These are phyloP conservation scores for Agrotis puta DNA, from an alignment of 2,888 invertebrate species.

Conservation along the genomic window DNA sequence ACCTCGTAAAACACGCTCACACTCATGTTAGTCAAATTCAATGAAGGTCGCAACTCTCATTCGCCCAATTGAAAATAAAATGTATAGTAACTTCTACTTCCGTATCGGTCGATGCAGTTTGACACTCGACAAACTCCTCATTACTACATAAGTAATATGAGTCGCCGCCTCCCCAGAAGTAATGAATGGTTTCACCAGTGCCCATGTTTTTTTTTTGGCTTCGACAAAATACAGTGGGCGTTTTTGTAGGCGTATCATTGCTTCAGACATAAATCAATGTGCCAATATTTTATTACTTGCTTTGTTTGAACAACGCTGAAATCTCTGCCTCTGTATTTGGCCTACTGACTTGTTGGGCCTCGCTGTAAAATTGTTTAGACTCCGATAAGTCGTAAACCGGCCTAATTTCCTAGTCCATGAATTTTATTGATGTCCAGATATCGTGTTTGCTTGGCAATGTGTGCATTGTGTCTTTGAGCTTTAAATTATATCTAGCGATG, in stretches of 20 bases:
- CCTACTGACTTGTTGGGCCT: conserved; percentile 42
- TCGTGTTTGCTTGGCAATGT: conserved; percentile 23
- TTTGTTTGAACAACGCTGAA: conserved; percentile 62
- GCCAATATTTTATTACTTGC: conserved; percentile 66
- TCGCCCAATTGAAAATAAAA: conserved; percentile 1
- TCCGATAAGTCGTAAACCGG: conserved; percentile 58
- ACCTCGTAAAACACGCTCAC: neutral
- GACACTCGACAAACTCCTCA: conserved; percentile 34
- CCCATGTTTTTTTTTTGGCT: conserved; percentile 61
- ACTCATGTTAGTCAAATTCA: neutral
- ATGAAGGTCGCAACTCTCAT: conserved; percentile 19
- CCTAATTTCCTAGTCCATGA: conserved; percentile 41
- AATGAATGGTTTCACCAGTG: conserved; percentile 46
- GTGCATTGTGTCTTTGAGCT: conserved; percentile 27
- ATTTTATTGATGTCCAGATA: conserved; percentile 57
- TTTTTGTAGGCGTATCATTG: conserved; percentile 65
- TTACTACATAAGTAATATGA: conserved; percentile 51
- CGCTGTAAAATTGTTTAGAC: conserved; percentile 52
- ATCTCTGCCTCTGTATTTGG: conserved; percentile 61
- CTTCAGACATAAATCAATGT: conserved; percentile 56
- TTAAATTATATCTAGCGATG: neutral
- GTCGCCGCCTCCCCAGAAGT: conserved; percentile 46
- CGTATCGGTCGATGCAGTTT: conserved; percentile 19
- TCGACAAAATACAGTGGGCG: conserved; percentile 58
- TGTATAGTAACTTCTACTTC: conserved; percentile 11